Evolutionary conservation across 2,113 vertebrate species (phyloP).

Genomic region (Nannospalax galili): DNA sequence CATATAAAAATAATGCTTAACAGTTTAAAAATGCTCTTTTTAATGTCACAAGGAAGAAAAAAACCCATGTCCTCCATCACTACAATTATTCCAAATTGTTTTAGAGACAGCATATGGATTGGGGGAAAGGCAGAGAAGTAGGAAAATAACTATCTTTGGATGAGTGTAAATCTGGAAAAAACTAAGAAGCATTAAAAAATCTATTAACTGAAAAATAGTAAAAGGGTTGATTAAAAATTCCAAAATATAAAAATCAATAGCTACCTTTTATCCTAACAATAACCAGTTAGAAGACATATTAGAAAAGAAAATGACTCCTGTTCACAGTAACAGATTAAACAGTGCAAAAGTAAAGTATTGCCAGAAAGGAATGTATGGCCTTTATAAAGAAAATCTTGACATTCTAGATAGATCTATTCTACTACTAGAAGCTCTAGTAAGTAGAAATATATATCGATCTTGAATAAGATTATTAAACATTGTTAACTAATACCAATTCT

Average conservation of each 20-base stretch:
- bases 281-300: conserved; percentile 26
- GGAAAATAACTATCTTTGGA: conserved; percentile 50
- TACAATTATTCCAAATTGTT: background rate
- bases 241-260: conserved; percentile 20
- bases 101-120: background rate
- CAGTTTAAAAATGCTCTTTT: background rate
- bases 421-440: conserved; percentile 44
- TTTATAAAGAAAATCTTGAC: background rate
- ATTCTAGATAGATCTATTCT: background rate
- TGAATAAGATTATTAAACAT: conserved; percentile 3
- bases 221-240: conserved; percentile 1
- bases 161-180: background rate
- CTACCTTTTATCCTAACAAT: conserved; percentile 17
- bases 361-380: background rate
- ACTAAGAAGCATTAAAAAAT: conserved; percentile 29
- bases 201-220: conserved; percentile 24
- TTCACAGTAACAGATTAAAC: background rate
- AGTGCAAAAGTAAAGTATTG: background rate
- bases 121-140: background rate
- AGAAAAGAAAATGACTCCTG: background rate
- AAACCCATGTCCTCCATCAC: background rate
- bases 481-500: background rate
- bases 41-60: conserved; percentile 5
- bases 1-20: background rate
- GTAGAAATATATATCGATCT: conserved; percentile 16